Percentiles rank a stretch among this genome's conserved stretches.
These are phyloP conservation scores for Otus sunia DNA, from an alignment of 2,113 vertebrate species.

Conservation along the genomic window DNA sequence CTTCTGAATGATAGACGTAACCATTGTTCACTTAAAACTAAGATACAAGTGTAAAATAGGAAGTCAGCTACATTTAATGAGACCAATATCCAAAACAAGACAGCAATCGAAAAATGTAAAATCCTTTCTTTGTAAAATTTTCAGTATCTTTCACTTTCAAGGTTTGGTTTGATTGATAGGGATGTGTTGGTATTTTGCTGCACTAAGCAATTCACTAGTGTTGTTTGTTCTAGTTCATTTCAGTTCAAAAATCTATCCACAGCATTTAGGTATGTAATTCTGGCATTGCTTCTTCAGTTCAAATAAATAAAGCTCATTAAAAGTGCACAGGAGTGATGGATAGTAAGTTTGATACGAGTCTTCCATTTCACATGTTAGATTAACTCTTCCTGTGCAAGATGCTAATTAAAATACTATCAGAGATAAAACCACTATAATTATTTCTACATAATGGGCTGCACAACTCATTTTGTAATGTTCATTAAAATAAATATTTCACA, in stretches of 20 bases:
- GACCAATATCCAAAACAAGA: neutral
- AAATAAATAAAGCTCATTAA: conserved; percentile 5
- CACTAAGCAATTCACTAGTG: neutral
- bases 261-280: neutral
- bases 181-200: neutral
- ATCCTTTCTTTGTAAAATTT: neutral
- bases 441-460: neutral
- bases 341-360: neutral
- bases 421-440: neutral
- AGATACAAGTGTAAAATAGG: neutral
- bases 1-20: neutral
- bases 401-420: neutral
- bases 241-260: neutral
- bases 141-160: neutral
- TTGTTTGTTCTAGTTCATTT: neutral
- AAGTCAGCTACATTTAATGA: neutral
- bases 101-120: neutral
- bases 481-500: conserved; percentile 27
- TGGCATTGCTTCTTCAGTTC: neutral
- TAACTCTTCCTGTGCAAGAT: neutral
- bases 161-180: neutral
- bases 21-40: neutral
- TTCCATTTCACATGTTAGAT: neutral
- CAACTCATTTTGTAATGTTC: neutral
- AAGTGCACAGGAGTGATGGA: neutral